Evolutionary conservation across 2,888 invertebrate species (phyloP), one percentile per base, ranked within the genome.

Genomic region (Dinocampus coccinellae): DNA sequence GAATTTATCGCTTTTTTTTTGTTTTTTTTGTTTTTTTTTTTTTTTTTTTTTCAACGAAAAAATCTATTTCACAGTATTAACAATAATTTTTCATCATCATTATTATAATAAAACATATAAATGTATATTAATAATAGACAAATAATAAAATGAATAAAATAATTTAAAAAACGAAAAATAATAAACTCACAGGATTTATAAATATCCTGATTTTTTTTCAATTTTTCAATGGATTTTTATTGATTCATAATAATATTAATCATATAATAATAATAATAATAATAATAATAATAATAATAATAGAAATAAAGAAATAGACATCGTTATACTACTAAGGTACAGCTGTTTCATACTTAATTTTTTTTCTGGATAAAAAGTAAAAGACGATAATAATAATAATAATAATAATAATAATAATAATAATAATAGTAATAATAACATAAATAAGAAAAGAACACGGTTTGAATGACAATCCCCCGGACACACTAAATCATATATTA

Each of bases 261-360:
- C 74, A 76, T 77, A 75, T 75, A 72, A 74, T 75, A 55, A 70
- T 72, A 72, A 78, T 78, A 78, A 78, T 76, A 73, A 75, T 74
- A 78, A 77, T 74, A 75, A 76, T 75, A 79, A 76, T 77, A 70
- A 77, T 77, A 73, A 70, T 72, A 70, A 67, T 67, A 77, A 79
- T 78, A 76, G 77, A 80, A 79, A 80, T 81, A 77, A 79, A 79
- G 76, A 78, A 81, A 79, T 80, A 82, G 78, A 77, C 80, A 81
- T 81, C 74, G 75, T 81, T 83, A 83, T 77, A 78, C 83, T 85
- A 85, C 81, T 85, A 84, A 85, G 85, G 85, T 85, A 85, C 85
- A 82, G 82, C 80, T 85, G 83, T 83, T 83, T 83, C 82, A 83
- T 85, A 82, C 81, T 82, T 29, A 4, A 4, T 29, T 78, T 82